Evolutionary conservation across 2,113 vertebrate species (phyloP), one percentile per base, ranked within the genome.

Genomic region (Ochotona princeps): DNA sequence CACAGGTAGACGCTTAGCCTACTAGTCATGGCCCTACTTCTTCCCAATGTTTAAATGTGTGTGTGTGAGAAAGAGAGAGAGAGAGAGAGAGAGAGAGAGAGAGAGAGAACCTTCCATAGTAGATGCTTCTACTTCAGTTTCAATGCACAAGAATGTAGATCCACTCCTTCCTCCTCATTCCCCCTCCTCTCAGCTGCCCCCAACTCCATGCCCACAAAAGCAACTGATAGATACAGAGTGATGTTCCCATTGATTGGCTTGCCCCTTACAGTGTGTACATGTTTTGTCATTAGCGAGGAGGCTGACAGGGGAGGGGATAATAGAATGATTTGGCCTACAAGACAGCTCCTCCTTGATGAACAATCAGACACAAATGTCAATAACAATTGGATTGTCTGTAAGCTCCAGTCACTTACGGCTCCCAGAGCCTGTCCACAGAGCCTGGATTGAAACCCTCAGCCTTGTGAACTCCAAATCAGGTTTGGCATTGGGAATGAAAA

Each of bases 401-500:
- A 97, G 97, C 98, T 98, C 83, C 97, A 98, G 98, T 98, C 98
- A 98, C 98, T 98, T 98, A 98, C 97, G 98, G 97, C 98, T 97
- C 98, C 97, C 89, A 69, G 95, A 96, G 97, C 97, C 97, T 96
- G 82, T 98, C 98, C 97, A 91, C 97, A 97, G 96, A 63, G 90
- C 95, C 93, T 54, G 90, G 97, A 96, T 96, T 94, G 97, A 97
- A 98, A 96, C 97, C 97, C 95, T 98, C 97, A 95, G 97, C 89
- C 38, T 89, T 25, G 95, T 1, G 95, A 97, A 95, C 94, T 94
- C 96, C 97, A 98, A 98, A 98, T 98, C 97, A 97, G 87, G 97
- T 98, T 98, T 98, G 98, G 98, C 98, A 98, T 97, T 9, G 74
- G 96, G 97, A 98, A 98, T 98, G 98, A 98, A 98, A 98, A 98